Conservation (phyloP, 92 coral and sea anemone genomes). For the Porites divaricata region DNA sequence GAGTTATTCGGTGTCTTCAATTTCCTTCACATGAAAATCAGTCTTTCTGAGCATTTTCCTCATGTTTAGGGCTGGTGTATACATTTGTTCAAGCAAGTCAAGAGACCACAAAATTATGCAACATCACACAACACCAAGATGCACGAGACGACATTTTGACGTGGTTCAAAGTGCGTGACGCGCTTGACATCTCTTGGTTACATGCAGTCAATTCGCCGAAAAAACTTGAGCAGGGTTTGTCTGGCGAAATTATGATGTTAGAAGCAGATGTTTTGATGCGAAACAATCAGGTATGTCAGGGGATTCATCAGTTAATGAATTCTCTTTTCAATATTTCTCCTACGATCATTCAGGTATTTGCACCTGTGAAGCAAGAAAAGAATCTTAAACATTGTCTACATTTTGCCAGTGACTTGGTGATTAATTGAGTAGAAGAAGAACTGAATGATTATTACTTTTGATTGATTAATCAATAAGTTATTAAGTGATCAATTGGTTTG, state of each 20-base stretch:
- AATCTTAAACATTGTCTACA: too few relatives aligned
- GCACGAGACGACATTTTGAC: conserved; percentile 27
- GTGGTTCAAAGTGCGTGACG: conserved; percentile 63
- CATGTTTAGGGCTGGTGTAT: background rate
- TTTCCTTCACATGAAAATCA: background rate
- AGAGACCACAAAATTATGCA: conserved; percentile 2
- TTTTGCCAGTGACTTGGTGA: too few relatives aligned
- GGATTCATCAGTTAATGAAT: too few relatives aligned
- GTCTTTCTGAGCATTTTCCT: background rate
- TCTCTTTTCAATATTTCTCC: too few relatives aligned
- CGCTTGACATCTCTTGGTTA: conserved; percentile 75
- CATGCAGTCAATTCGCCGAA: conserved; percentile 86
- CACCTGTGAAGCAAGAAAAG: too few relatives aligned
- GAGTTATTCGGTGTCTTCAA: background rate
- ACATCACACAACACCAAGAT: conserved; percentile 10
- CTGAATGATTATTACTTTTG: too few relatives aligned
- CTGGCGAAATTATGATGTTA: conserved; percentile 74
- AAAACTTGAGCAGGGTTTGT: conserved; percentile 59
- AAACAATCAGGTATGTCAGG: conserved; percentile 44
- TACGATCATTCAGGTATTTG: too few relatives aligned
- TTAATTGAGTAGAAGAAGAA: too few relatives aligned
- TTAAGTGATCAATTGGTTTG: too few relatives aligned
- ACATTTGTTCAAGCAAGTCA: background rate
- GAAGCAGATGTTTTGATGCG: conserved; percentile 93
- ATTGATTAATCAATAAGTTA: too few relatives aligned